Evolutionary conservation across 64 coral and sea anemone genomes (phyloP), one percentile per base, ranked within the genome.

Genomic region (Dendronephthya gigantea): DNA sequence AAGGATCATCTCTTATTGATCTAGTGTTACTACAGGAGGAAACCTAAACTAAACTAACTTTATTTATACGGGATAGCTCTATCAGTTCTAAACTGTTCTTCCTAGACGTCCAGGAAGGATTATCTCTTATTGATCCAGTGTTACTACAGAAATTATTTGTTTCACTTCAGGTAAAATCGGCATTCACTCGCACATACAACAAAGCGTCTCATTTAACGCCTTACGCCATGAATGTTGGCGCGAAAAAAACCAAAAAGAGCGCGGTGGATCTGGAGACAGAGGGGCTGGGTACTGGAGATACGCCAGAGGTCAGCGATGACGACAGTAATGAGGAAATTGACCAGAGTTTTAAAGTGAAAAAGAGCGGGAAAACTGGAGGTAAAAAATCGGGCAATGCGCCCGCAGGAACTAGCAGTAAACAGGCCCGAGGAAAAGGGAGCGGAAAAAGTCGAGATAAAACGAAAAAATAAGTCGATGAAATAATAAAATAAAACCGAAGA

Each of bases 121-220:
- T 7, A 7, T 32, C 28, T 29, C 25, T 6, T 22, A 35, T 15
- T 39, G n/a, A 9, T 83, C 1, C 11, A 47, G 38, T 83, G 41
- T 45, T 45, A 45, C 41, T 43, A 40, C 35, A 0, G 27, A 23
- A 28, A 86, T 31, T 39, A 74, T 35, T 28, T 38, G 33, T 92
- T 92, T 30, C 2, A 51, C 39, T 86, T 2, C 17, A 93, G 92
- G 88, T 88, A 14, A 93, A 93, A 87, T 40, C 91, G 10, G 91
- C 94, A 0, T 96, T 96, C 47, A 96, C 94, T 6, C 86, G 91
- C 4, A 59, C 89, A n/a, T 93, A 93, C 51, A 96, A 96, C 91
- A 96, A 96, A 56, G 89, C 90, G 41, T 83, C 66, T 68, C 89
- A 90, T 68, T 90, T 93, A 58, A 96, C 88, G 14, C 94, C 94